phyloP scores from a whole-genome alignment of 2,888 invertebrate genomes.

The Deilephila porcellus region DNA sequence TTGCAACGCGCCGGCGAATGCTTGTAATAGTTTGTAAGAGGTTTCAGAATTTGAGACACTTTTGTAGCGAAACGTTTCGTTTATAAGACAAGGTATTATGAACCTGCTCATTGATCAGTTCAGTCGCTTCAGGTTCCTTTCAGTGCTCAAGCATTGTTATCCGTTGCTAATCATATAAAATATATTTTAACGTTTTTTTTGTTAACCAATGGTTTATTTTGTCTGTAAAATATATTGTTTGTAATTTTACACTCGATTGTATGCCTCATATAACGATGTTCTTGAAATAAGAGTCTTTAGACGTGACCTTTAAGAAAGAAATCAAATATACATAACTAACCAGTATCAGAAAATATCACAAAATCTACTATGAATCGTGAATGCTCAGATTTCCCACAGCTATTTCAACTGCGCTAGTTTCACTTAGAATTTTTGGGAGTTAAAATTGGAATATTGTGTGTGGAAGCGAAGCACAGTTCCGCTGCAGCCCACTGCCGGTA shows the following conservation, averaged over 20 bases:
- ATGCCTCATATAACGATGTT: no score
- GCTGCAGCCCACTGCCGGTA: slow-evolving; percentile 54
- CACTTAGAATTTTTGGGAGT: not conserved
- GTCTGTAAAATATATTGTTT: no score
- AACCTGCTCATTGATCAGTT: no score
- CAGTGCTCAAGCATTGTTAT: no score
- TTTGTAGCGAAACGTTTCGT: no score
- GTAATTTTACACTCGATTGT: no score
- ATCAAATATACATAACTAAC: not conserved
- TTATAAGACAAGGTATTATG: no score
- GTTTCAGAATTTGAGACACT: not conserved
- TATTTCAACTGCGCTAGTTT: slow-evolving; percentile 32
- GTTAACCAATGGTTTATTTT: no score
- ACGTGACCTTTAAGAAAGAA: not conserved
- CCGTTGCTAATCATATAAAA: no score
- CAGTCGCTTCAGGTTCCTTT: no score
- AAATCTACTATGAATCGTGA: not conserved
- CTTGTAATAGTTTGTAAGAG: not conserved
- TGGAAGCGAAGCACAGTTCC: slow-evolving; percentile 51
- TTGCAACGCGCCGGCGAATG: not conserved
- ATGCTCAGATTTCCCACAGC: not conserved
- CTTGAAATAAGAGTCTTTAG: no score
- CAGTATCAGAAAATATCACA: not conserved
- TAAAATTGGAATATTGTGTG: slow-evolving; percentile 27
- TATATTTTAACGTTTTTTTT: no score